phyloP scores from a whole-genome alignment of 1,140 invertebrate species.

The Megalopta genalis region DNA sequence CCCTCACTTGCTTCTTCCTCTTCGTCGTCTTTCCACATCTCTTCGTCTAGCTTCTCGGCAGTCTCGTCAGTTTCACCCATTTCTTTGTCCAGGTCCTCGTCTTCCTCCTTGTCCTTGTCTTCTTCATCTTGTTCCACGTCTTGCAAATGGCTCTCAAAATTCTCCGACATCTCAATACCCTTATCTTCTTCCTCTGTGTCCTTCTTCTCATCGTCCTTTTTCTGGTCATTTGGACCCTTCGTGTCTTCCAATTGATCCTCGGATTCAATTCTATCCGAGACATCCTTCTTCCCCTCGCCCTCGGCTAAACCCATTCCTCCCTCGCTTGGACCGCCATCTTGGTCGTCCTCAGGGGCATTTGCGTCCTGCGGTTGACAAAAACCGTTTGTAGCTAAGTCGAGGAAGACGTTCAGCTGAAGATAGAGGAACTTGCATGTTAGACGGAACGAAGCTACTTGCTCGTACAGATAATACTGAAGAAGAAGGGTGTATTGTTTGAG shows the following conservation, averaged over 20 bases:
- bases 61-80: slow-evolving; percentile 95
- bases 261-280: slow-evolving; percentile 95
- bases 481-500: slow-evolving; percentile 88
- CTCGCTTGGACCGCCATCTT: slow-evolving; percentile 80
- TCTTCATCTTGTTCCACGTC: slow-evolving; percentile 88
- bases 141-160: slow-evolving; percentile 92
- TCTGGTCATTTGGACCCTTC: slow-evolving; percentile 86
- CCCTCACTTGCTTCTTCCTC: slow-evolving; percentile 84
- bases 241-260: slow-evolving; percentile 97
- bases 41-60: slow-evolving; percentile 88
- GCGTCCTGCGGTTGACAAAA: slow-evolving; percentile 95
- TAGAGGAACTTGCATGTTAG: slow-evolving; percentile 91
- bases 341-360: slow-evolving; percentile 83
- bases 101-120: slow-evolving; percentile 84
- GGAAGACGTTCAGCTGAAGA: slow-evolving; percentile 91
- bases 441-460: slow-evolving; percentile 88
- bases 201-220: slow-evolving; percentile 87
- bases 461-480: slow-evolving; percentile 88
- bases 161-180: slow-evolving; percentile 95
- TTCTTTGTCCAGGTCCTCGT: slow-evolving; percentile 93
- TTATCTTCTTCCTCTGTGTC: slow-evolving; percentile 96
- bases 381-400: slow-evolving; percentile 92
- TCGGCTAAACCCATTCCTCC: slow-evolving; percentile 93
- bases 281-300: slow-evolving; percentile 95
- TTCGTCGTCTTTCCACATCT: slow-evolving; percentile 95